phyloP scores from a whole-genome alignment of 2,797 vertebrate species.

The Sciaenops ocellatus region DNA sequence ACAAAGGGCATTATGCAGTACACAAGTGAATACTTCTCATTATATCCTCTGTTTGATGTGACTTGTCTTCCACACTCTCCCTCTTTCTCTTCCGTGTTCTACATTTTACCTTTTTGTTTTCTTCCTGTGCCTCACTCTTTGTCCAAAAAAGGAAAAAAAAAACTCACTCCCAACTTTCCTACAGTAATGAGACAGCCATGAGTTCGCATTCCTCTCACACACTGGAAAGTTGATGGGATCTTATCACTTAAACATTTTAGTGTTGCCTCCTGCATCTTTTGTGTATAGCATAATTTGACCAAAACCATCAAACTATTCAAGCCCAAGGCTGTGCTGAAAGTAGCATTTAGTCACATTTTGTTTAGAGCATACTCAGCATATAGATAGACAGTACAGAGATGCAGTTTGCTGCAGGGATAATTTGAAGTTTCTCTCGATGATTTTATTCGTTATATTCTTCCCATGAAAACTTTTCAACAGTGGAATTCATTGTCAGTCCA shows the following conservation, averaged over 20 bases:
- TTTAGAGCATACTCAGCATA: neutral
- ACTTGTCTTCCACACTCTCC: slow-evolving; percentile 10
- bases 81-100: neutral
- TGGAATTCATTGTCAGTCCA: neutral
- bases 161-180: neutral
- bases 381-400: neutral
- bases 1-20: slow-evolving; percentile 45
- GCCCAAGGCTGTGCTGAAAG: neutral
- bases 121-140: neutral
- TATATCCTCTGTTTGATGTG: slow-evolving; percentile 39
- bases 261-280: neutral
- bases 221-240: slow-evolving; percentile 12
- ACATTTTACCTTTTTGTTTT: neutral
- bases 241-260: neutral
- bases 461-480: neutral
- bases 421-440: neutral
- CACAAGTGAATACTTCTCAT: slow-evolving; percentile 47
- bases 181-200: neutral
- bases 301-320: neutral
- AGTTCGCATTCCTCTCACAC: slow-evolving; percentile 1
- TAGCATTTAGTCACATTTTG: neutral
- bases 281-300: neutral
- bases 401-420: neutral
- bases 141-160: neutral
- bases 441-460: neutral